Evolutionary conservation across 2,888 invertebrate species (phyloP).

Genomic region (Acronicta aceris): DNA sequence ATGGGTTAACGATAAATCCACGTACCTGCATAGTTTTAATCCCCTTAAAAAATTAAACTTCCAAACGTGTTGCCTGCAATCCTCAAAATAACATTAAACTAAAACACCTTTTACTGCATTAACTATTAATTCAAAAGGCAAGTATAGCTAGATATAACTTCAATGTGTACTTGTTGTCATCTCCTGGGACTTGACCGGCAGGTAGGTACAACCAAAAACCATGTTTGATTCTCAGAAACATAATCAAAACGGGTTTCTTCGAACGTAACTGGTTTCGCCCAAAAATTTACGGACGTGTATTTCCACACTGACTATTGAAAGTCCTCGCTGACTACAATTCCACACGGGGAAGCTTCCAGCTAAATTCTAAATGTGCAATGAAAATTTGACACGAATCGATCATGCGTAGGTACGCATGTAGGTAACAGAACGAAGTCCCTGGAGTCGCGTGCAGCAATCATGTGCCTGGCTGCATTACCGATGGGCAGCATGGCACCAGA

Average conservation of each 20-base stretch:
- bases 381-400: slow-evolving; percentile 59
- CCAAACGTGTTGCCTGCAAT: too few relatives aligned
- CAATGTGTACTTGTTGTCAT: background rate
- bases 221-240: background rate
- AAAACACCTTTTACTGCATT: background rate
- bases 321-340: slow-evolving; percentile 25
- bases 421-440: slow-evolving; percentile 64
- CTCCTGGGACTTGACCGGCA: background rate
- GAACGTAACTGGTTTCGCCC: slow-evolving; percentile 13
- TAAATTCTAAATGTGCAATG: slow-evolving; percentile 49
- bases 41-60: too few relatives aligned
- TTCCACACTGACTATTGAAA: slow-evolving; percentile 27
- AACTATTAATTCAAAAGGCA: background rate
- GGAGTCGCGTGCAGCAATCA: slow-evolving; percentile 72
- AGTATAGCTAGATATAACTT: too few relatives aligned
- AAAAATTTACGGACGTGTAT: slow-evolving; percentile 25
- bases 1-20: too few relatives aligned
- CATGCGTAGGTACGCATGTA: slow-evolving; percentile 52
- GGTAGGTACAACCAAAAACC: background rate
- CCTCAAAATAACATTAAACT: too few relatives aligned
- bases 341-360: slow-evolving; percentile 28
- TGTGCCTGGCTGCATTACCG: slow-evolving; percentile 78
- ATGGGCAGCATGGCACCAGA: slow-evolving; percentile 67
- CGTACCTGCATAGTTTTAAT: too few relatives aligned
- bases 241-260: slow-evolving; percentile 14